phyloP scores from a whole-genome alignment of 2,888 invertebrate species.

The Sminthurides aquaticus region DNA sequence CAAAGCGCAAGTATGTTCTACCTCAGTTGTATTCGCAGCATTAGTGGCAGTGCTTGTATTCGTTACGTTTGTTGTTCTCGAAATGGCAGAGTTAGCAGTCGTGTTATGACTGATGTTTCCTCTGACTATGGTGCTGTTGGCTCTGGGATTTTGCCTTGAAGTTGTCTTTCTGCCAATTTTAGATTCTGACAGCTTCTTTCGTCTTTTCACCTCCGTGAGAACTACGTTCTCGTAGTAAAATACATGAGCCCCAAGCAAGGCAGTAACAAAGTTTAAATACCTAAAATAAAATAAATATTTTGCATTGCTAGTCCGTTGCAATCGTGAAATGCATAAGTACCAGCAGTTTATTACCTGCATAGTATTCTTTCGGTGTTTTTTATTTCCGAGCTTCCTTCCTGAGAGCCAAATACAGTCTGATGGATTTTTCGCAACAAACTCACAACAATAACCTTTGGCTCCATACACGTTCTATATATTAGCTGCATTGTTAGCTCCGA shows the following conservation, averaged over 20 bases:
- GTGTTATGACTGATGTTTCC: background rate
- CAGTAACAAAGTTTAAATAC: slow-evolving; percentile 32
- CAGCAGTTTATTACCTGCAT: slow-evolving; percentile 21
- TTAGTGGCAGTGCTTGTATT: background rate
- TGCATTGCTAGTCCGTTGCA: background rate
- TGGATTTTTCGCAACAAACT: slow-evolving; percentile 27
- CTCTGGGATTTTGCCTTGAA: background rate
- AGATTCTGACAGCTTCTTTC: slow-evolving; percentile 22
- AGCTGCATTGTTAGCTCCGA: slow-evolving; percentile 33
- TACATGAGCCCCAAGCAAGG: slow-evolving; percentile 35
- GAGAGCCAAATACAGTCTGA: slow-evolving; percentile 24
- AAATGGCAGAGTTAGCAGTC: slow-evolving; percentile 9
- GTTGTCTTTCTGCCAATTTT: slow-evolving; percentile 14
- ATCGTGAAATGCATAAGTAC: background rate
- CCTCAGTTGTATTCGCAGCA: slow-evolving; percentile 1
- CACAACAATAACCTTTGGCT: slow-evolving; percentile 27
- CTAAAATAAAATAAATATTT: slow-evolving; percentile 17
- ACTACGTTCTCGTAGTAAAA: slow-evolving; percentile 36
- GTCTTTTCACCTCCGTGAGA: slow-evolving; percentile 28
- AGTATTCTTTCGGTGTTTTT: slow-evolving; percentile 22
- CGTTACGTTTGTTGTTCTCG: background rate
- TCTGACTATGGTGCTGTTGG: background rate
- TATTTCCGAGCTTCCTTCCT: slow-evolving; percentile 17
- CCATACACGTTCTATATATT: slow-evolving; percentile 33
- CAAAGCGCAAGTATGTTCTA: background rate